Base-by-base conservation (phyloP, 2,113 vertebrate species). In the Oryzias celebensis region DNA sequence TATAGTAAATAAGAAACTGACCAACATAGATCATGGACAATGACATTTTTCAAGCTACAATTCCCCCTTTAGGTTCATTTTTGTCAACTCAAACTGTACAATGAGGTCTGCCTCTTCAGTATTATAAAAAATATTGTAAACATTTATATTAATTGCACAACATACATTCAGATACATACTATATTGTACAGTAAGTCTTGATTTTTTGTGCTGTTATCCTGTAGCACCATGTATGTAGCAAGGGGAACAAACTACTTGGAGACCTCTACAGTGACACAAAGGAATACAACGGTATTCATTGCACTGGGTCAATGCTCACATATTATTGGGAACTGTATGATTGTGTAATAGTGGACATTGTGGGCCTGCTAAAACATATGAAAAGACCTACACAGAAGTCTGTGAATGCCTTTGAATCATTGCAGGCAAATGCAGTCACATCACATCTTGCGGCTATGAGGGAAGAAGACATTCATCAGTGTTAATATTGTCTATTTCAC, bases 71-170 rank as follows among this genome's bases (percentile, higher is more conserved):
- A 75, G 61, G 58, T 65, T 75, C 62, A 80, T 65, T 65, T 26
- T 78, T 78, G 61, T 77, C 70, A 77, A 52, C 61, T 73, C 52
- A 45, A 79, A 78, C 80, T 62, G 62, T 69, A 84, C 80, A 84
- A 74, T 62, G 78, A 86, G 65, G 71, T 77, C 80, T 71, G 69
- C 79, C 82, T 77, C 77, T 78, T 77, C 77, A 73, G 73, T 84
- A 81, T 89, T 85, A 88, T 87, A 89, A 91, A 90, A 91, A 90
- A 90, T 91, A 90, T 87, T 85, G 83, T 89, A 89, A 87, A 90
- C 88, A 90, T 91, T 89, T 88, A 90, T 87, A 91, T 91, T 86
- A 88, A 92, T 90, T 92, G 87, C 88, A 92, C 91, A 84, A 91
- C 89, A 87, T 91, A 90, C 89, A 92, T 92, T 92, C 87, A 86